Evolutionary conservation across 2,797 vertebrate species (phyloP), one percentile per base, ranked within the genome.

Genomic region (Platyrinchus mystaceus): DNA sequence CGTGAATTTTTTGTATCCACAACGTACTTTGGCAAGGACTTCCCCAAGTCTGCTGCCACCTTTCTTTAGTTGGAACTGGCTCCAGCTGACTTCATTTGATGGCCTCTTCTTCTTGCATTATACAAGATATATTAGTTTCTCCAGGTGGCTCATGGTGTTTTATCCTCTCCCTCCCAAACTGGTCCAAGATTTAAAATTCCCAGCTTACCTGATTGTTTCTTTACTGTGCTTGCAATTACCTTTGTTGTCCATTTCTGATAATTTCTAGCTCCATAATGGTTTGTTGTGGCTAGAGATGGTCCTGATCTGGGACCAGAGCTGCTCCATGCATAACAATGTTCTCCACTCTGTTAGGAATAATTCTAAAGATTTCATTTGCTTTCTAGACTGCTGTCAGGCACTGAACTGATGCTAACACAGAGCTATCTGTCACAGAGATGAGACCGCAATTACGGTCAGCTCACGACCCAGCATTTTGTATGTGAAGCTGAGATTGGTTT

Each of bases 1-100:
- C 10, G 8, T 24, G 63, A 59, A 22, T 16, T 36, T 52, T 60
- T 49, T 62, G 39, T 39, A 34, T n/a, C 37, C 52, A 56, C 50
- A 43, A 1, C 4, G 4, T 30, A 0, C 39, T n/a, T 23, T 4
- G 18, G 28, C 71, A 47, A 11, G 8, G 50, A 24, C 8, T 10
- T 41, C 5, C n/a, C 22, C 24, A 9, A 26, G 23, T 28, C 59
- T 10, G 1, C 30, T 53, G 46, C 22, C 27, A 28, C 39, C 30
- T 66, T 47, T 23, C 32, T 47, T 55, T 37, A 28, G 8, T 2
- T 79, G 67, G 16, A 47, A n/a, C 27, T 41, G 39, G 10, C 34
- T 64, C 59, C 59, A 46, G 6, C 18, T 64, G 52, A 18, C 18
- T 53, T 71, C 52, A 9, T 36, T 18, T 79, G 34, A 43, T 47